Percentiles rank a stretch among this genome's conserved stretches.
Conservation (phyloP, 2,888 invertebrate species). For the Alloscopus bannaensis region DNA sequence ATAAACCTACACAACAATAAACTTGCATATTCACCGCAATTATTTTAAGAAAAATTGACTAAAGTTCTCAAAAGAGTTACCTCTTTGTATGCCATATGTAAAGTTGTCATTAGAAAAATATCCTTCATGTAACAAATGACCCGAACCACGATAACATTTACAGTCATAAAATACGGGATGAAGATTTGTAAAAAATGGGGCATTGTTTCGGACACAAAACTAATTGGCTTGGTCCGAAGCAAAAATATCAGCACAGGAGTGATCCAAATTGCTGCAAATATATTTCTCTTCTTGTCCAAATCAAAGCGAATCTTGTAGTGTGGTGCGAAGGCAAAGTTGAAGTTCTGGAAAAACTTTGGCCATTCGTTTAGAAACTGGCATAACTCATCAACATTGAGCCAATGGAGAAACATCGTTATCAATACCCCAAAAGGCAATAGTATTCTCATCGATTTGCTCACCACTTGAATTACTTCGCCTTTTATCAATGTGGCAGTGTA, state of each 20-base stretch:
- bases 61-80: too few relatives aligned
- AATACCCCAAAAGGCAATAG: conserved; percentile 11
- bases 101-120: background rate
- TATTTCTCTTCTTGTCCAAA: background rate
- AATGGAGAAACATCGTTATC: background rate
- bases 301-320: conserved; percentile 5
- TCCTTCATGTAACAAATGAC: background rate
- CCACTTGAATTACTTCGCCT: too few relatives aligned
- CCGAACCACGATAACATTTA: background rate
- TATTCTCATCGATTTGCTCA: too few relatives aligned
- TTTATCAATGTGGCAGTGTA: too few relatives aligned
- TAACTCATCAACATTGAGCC: background rate
- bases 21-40: too few relatives aligned
- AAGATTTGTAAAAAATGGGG: background rate
- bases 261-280: background rate
- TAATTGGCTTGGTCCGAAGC: background rate
- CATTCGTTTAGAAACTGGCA: conserved; percentile 30
- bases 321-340: background rate
- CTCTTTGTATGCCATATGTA: background rate
- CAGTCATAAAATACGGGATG: background rate
- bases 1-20: too few relatives aligned
- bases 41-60: too few relatives aligned
- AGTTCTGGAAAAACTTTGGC: conserved; percentile 18
- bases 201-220: background rate
- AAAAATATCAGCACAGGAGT: background rate